Percentiles rank a stretch among this genome's conserved stretches.
phyloP scores from a whole-genome alignment of 2,113 vertebrate species.

The Donacobius atricapilla region DNA sequence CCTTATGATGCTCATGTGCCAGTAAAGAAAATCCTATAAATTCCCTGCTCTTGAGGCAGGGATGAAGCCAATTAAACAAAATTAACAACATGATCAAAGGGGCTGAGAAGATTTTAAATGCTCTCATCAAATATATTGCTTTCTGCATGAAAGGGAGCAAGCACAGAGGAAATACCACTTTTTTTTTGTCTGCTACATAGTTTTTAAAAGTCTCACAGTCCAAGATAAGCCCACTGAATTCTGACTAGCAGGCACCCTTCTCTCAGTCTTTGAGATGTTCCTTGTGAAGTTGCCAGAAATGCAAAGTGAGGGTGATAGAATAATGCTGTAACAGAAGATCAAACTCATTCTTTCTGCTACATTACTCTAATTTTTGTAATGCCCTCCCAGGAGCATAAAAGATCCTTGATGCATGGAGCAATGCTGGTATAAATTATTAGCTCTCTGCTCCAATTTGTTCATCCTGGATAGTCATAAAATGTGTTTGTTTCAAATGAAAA shows the following conservation, averaged over 20 bases:
- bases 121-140: not conserved
- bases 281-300: not conserved
- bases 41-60: not conserved
- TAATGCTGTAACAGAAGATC: conserved; percentile 34
- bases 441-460: conserved; percentile 31
- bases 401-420: conserved; percentile 42
- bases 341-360: conserved; percentile 60
- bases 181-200: not conserved
- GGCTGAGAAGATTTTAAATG: not conserved
- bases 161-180: not conserved
- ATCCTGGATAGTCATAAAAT: conserved; percentile 1
- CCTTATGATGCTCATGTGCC: not conserved
- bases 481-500: not conserved
- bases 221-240: not conserved
- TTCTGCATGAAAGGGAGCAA: not conserved
- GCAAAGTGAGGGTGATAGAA: not conserved
- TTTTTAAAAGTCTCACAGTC: not conserved
- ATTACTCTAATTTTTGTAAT: conserved; percentile 63
- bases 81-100: not conserved
- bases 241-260: not conserved
- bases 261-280: not conserved
- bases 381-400: conserved; percentile 39
- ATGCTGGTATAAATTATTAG: conserved; percentile 46
- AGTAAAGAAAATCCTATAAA: not conserved
- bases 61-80: not conserved